Evolutionary conservation across 2,113 vertebrate species (phyloP), one percentile per base, ranked within the genome.

Genomic region (Andinoacara biseriatus): DNA sequence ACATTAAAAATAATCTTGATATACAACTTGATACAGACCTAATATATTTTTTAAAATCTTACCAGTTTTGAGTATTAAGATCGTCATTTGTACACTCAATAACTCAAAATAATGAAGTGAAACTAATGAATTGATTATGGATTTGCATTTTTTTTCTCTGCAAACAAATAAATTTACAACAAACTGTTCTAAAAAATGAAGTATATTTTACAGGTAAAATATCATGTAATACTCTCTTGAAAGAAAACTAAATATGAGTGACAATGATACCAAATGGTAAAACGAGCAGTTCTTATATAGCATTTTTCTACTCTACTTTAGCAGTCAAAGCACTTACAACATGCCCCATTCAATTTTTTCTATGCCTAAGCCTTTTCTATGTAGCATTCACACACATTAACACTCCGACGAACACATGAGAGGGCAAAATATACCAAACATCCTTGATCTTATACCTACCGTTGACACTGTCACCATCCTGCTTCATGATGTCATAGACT

Each of bases 401-500:
- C 35, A 38, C 35, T 38, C 3, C 1, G 2, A 38, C 9, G 1
- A 33, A 38, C 35, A 38, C 35, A 10, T 38, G 8, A 3, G 1
- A 38, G 35, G 9, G 35, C 35, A 38, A 38, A 38, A 38, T 10
- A 38, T 10, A 38, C 35, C 65, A 56, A 74, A 35, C 14, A 2
- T 8, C 35, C 5, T 40, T 26, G 8, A 15, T 35, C 31, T 26
- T 33, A 29, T 56, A 31, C 88, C 67, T 74, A 93, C 91, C 91
- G 38, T 89, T 76, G 4, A 43, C 85, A 95, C 57, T 1, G 10
- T 60, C 61, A 63, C 54, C 72, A 1, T 94, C 92, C 58, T 94
- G 78, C 88, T 96, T 95, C 83, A 92, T 86, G 0, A 75, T 90
- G 62, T 89, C 59, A 72, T 95, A 95, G 46, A 94, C 87, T 10